These are phyloP conservation scores for Drosophila melanica DNA, from an alignment of 1,140 invertebrate genomes.

Conservation along the genomic window DNA sequence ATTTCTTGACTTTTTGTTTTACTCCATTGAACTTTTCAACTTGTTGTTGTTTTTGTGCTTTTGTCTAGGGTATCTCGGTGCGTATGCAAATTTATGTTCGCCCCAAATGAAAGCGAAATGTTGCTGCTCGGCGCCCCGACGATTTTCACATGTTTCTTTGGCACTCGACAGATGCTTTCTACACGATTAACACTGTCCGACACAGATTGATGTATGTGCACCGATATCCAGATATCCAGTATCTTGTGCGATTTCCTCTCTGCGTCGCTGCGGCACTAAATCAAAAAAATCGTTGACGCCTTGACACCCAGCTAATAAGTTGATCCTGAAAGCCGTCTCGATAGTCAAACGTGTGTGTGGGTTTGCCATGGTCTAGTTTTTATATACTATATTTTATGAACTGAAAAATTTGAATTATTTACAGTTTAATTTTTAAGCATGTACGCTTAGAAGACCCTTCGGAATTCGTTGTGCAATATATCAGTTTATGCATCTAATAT, in stretches of 20 bases:
- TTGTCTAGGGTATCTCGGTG: background rate
- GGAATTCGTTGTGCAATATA: conserved; percentile 14
- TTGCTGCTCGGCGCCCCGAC: background rate
- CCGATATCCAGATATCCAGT: conserved; percentile 7
- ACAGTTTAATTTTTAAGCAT: no score
- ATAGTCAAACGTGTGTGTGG: background rate
- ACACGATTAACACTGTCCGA: conserved; percentile 39
- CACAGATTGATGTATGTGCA: conserved; percentile 43
- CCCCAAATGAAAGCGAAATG: conserved; percentile 36
- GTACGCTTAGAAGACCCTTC: background rate
- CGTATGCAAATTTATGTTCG: conserved; percentile 41
- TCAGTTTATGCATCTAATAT: conserved; percentile 17
- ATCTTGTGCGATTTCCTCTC: conserved; percentile 6
- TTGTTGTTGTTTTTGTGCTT: background rate
- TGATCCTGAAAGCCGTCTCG: conserved; percentile 9
- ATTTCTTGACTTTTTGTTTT: conserved; percentile 31
- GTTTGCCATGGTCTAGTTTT: background rate
- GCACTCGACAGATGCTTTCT: conserved; percentile 42
- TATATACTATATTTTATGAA: no score
- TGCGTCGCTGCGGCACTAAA: conserved; percentile 12
- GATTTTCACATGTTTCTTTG: conserved; percentile 32
- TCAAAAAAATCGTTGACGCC: conserved; percentile 7
- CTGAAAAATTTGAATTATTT: no score
- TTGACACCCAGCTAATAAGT: background rate
- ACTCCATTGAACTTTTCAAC: background rate